Evolutionary conservation across 2,888 invertebrate species (phyloP), one percentile per base, ranked within the genome.

Genomic region (Eupithecia abbreviata): DNA sequence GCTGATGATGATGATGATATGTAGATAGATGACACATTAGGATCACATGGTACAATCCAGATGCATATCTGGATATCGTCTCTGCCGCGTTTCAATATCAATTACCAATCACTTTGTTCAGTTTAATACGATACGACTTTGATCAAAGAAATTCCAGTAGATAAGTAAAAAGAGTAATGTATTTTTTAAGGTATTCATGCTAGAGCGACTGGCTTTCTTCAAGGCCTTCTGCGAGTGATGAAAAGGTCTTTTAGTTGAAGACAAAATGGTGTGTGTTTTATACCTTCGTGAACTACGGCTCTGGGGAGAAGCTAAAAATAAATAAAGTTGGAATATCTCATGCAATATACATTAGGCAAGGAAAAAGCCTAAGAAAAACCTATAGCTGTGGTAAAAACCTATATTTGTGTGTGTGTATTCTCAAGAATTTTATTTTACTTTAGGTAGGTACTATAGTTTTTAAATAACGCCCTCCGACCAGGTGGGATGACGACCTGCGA

Each of bases 251-350:
- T 58, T 18, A 18, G 18, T 18, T 58, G 18, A 58, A 58, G 55
- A 58, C 55, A 58, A 58, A 58, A 58, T 18, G 55, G 55, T 9
- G 55, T 55, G 55, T 18, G 51, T 58, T 58, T 58, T 58, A 58
- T 7, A 18, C 55, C 18, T 58, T n/a, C 18, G 55, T 58, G 18
- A 55, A 55, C 55, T n/a, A 55, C 55, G 55, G 18, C 7, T 9
- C 55, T 58, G 0, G 9, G 51, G 51, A 51, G 15, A 51, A 18
- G 55, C 18, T 18, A 43, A 43, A 43, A 6, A 58, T 18, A 58
- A 0, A 58, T 18, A 58, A 58, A 58, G 9, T 3, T 58, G 18
- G 55, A 30, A 9, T n/a, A 9, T 58, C 18, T 62, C 62, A 10
- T n/a, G 62, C 30, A 62, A 62, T n/a, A 58, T 7, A 55, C n/a